Conservation (phyloP, 1,140 invertebrate species). For the Tetragonula clypearis region DNA sequence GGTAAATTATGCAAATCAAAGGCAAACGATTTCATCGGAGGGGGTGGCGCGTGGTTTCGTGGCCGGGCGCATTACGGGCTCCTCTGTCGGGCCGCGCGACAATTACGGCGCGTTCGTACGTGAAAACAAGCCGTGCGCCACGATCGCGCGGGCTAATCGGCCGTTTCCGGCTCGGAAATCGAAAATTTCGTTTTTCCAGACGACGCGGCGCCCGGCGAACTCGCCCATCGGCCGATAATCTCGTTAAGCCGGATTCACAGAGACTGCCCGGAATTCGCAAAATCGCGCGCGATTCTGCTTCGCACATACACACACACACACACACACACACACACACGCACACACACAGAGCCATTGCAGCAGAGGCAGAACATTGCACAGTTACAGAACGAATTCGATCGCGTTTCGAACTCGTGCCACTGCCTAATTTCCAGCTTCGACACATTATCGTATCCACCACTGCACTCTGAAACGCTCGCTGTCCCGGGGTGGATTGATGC, state of each 20-base stretch:
- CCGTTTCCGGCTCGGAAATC: constrained; percentile 27
- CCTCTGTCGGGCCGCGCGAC: constrained; percentile 15
- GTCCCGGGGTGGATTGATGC: not conserved
- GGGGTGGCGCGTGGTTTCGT: not conserved
- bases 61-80: constrained; percentile 16
- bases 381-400: constrained; percentile 41
- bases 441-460: constrained; percentile 4
- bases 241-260: constrained; percentile 54
- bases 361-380: too few relatives aligned
- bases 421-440: constrained; percentile 38
- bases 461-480: not conserved
- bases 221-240: constrained; percentile 52
- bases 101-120: constrained; percentile 16
- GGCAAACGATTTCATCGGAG: constrained; percentile 51
- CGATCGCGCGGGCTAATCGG: not conserved
- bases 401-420: not conserved
- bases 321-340: too few relatives aligned
- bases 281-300: constrained; percentile 38
- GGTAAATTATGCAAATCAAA: constrained; percentile 61
- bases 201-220: constrained; percentile 22
- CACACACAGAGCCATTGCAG: too few relatives aligned
- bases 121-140: not conserved
- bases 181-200: constrained; percentile 50
- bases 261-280: constrained; percentile 17
- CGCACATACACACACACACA: too few relatives aligned